Evolutionary conservation across 1,140 invertebrate genomes (phyloP).

Genomic region (Dreissena rostriformis): DNA sequence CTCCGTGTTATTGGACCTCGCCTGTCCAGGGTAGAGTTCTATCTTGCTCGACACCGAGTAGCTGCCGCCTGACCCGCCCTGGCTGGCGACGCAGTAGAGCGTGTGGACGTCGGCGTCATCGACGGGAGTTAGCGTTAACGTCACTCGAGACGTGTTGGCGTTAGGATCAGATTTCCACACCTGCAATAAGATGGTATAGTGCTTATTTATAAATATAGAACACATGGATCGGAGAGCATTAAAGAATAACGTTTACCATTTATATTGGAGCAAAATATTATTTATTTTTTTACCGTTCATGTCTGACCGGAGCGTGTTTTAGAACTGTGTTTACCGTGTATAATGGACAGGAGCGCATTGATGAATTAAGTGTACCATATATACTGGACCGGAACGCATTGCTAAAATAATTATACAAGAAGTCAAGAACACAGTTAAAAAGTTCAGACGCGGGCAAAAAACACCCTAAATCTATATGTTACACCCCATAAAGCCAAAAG

Average conservation of each 20-base stretch:
- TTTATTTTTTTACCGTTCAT: no score
- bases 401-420: no score
- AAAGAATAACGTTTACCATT: neutral
- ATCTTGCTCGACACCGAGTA: constrained; percentile 14
- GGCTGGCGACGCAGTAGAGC: constrained; percentile 35
- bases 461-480: no score
- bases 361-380: no score
- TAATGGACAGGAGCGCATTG: neutral
- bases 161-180: constrained; percentile 3
- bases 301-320: no score
- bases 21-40: constrained; percentile 5
- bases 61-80: constrained; percentile 10
- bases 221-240: neutral
- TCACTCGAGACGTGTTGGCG: constrained; percentile 15
- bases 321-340: neutral
- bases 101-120: constrained; percentile 28
- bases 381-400: no score
- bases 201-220: no score
- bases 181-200: no score
- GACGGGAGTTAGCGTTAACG: constrained; percentile 23
- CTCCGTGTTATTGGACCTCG: constrained; percentile 27
- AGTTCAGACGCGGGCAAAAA: no score
- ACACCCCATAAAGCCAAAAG: no score
- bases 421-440: no score
- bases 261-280: neutral